phyloP scores from a whole-genome alignment of 2,113 vertebrate genomes.

The Galbula dea region DNA sequence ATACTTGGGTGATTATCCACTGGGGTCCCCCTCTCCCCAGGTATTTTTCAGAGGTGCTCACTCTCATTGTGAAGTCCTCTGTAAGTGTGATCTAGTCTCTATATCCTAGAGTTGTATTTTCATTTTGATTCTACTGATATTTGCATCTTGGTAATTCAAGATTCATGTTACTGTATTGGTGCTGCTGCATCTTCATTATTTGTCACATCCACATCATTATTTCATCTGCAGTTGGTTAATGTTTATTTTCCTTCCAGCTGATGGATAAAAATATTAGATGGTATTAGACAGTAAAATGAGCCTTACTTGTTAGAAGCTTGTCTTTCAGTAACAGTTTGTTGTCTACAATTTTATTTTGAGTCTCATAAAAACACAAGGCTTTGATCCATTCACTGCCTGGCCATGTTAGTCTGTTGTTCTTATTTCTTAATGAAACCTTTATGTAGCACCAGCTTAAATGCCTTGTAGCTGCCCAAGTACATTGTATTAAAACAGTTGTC shows the following conservation, averaged over 20 bases:
- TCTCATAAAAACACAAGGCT: neutral
- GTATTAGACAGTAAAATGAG: neutral
- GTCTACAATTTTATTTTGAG: neutral
- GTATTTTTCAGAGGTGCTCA: neutral
- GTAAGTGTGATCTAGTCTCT: neutral
- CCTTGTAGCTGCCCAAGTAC: neutral
- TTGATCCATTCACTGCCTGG: neutral
- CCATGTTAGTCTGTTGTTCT: neutral
- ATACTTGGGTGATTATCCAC: neutral
- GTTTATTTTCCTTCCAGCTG: neutral
- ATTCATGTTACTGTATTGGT: neutral
- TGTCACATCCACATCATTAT: neutral
- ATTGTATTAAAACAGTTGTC: neutral
- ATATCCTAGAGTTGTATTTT: neutral
- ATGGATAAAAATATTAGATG: neutral
- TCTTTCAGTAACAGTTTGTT: neutral
- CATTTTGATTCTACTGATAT: neutral
- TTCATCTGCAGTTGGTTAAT: neutral
- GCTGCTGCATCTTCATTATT: neutral
- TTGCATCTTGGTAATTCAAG: neutral
- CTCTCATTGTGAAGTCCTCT: neutral
- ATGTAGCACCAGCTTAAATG: neutral
- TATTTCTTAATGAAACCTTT: neutral
- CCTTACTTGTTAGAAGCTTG: neutral
- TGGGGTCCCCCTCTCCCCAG: neutral